Base-by-base conservation (phyloP, 2,113 vertebrate genomes). In the Gymnorhina tibicen region DNA sequence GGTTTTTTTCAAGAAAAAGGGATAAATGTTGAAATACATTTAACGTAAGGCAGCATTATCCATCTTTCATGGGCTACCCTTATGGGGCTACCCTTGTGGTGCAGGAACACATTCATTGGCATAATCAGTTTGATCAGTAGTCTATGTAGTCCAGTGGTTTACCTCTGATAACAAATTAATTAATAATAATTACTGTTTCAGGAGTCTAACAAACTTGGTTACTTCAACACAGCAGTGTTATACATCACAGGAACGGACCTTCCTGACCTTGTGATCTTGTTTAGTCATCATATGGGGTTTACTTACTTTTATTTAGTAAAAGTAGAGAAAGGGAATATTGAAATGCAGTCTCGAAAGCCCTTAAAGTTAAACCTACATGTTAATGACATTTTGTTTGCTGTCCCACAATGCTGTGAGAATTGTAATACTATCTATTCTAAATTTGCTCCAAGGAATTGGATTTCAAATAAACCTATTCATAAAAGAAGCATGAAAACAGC, bases 301-400 rank as follows among this genome's bases (percentile, higher is more conserved):
- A 70, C 68, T 87, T 89, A 81, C 59, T 86, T 91, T 58, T 78
- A 60, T 56, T 92, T 78, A 94, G 93, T 92, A 79, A 89, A 91
- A 89, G 46, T 53, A 85, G 73, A 68, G 73, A 68, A 81, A 78
- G 89, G 67, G 15, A 91, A 78, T 76, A 78, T 84, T 87, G 76
- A 86, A 86, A 96, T 84, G n/a, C 41, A 64, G 75, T 93, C 73
- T 78, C 62, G 72, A 78, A 91, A 93, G 69, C 30, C 62, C 69
- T 95, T 70, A 60, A 87, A 78, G 44, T 96, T 64, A 94, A 95
- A 89, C 49, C 32, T 78, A 60, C 47, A 39, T 2, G 0, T 70
- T 88, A 92, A 88, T 88, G 78, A 69, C 67, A 88, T 88, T 64
- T 96, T 95, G 68, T 90, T 96, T 91, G 68, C 72, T 67, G 59